phyloP scores from a whole-genome alignment of 2,888 invertebrate species.

The Hoplodrina blanda region DNA sequence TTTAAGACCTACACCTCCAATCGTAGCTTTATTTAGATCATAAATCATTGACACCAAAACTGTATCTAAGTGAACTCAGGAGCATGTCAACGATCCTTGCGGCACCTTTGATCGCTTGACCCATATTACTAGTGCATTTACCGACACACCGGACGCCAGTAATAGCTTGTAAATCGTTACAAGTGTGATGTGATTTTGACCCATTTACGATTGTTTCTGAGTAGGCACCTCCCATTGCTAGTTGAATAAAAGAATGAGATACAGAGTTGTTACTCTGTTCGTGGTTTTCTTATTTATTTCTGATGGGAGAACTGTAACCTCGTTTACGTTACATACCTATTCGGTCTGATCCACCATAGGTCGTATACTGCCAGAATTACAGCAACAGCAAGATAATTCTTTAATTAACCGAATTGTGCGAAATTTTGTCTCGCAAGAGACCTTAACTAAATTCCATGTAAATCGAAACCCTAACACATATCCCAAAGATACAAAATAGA shows the following conservation, averaged over 20 bases:
- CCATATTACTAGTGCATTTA: conserved; percentile 74
- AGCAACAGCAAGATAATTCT: background rate
- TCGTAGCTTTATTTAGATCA: conserved; percentile 62
- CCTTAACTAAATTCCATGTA: background rate
- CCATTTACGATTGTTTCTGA: conserved; percentile 55
- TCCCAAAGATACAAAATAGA: background rate
- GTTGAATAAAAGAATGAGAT: conserved; percentile 4
- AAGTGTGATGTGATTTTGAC: conserved; percentile 65
- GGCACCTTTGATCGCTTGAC: conserved; percentile 82
- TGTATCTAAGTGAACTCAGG: conserved; percentile 67
- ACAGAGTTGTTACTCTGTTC: background rate
- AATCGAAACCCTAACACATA: background rate
- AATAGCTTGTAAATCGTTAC: conserved; percentile 68
- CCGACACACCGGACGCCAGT: conserved; percentile 72
- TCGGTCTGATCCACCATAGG: background rate
- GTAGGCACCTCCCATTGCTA: background rate
- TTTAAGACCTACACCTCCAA: conserved; percentile 27
- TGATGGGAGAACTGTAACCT: too few species aligned
- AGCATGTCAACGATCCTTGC: conserved; percentile 75
- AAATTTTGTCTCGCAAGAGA: background rate
- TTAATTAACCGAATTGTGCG: too few species aligned
- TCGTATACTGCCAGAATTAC: background rate
- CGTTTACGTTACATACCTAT: background rate
- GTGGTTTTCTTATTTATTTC: background rate
- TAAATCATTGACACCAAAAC: conserved; percentile 74